A percentile compares a stretch with the other conserved stretches of the same genome.
phyloP scores from a whole-genome alignment of 2,113 vertebrate species.

The Athene cunicularia region DNA sequence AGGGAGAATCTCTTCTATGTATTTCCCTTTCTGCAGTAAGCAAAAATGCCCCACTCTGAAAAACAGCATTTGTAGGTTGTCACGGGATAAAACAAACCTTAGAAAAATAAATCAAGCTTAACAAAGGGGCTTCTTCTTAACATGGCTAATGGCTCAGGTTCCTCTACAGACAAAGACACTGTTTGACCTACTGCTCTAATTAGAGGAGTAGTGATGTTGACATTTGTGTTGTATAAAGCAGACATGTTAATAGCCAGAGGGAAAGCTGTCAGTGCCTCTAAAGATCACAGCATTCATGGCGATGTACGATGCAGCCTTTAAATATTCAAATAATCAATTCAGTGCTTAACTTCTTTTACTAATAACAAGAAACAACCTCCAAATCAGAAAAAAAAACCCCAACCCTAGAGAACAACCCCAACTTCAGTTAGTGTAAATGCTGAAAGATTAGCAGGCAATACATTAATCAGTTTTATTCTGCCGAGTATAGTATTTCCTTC shows the following conservation, averaged over 20 bases:
- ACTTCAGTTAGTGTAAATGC: background rate
- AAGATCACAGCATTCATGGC: conserved; percentile 56
- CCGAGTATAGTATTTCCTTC: background rate
- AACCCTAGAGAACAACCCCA: background rate
- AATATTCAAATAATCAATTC: conserved; percentile 56
- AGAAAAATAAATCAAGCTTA: conserved; percentile 7
- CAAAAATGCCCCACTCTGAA: background rate
- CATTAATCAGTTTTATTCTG: background rate
- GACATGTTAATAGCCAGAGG: conserved; percentile 68
- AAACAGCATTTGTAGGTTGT: background rate
- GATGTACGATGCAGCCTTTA: conserved; percentile 1
- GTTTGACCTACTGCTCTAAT: conserved; percentile 77
- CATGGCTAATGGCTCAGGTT: conserved; percentile 4
- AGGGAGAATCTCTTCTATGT: background rate
- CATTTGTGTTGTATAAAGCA: conserved; percentile 64
- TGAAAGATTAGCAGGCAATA: background rate
- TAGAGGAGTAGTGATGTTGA: conserved; percentile 65
- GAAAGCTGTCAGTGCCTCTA: conserved; percentile 65
- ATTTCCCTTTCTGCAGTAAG: background rate
- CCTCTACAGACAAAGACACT: conserved; percentile 44
- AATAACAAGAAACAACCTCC: background rate
- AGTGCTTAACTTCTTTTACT: background rate
- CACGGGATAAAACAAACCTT: background rate
- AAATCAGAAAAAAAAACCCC: background rate
- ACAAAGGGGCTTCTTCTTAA: conserved; percentile 34